Percentiles rank a stretch among this genome's conserved stretches.
Evolutionary conservation across 2,888 invertebrate genomes (phyloP).

Genomic region (Acanthococcus lagerstroemiae): DNA sequence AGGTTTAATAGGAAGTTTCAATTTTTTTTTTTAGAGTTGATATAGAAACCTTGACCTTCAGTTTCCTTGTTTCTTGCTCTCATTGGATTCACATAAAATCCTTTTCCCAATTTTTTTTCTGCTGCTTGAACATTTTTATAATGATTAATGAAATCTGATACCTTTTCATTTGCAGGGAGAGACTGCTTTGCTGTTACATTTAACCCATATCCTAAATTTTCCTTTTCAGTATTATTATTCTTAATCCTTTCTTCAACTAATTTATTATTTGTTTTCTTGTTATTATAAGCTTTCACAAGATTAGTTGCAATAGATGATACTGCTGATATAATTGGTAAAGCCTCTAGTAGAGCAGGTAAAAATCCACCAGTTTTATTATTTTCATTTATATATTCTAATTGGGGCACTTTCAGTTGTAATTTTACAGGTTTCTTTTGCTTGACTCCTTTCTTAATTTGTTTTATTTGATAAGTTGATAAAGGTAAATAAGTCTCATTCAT

Average conservation of each 20-base stretch:
- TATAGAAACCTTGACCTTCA: background rate
- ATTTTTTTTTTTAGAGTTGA: background rate
- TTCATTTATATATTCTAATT: background rate
- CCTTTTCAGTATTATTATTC: background rate
- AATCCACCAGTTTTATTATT: background rate
- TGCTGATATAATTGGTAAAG: background rate
- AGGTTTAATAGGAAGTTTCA: background rate
- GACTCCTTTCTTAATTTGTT: background rate
- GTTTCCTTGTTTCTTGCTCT: background rate
- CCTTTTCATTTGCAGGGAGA: no score
- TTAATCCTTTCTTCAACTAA: background rate
- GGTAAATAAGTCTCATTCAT: background rate
- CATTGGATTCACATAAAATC: background rate
- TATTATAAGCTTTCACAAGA: background rate
- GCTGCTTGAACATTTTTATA: background rate
- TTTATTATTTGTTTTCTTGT: conserved; percentile 1
- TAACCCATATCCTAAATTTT: background rate
- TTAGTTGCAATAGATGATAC: background rate
- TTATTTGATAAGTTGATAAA: conserved; percentile 8
- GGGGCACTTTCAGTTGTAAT: background rate
- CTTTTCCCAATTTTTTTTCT: background rate
- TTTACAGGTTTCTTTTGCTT: background rate
- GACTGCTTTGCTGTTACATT: no score
- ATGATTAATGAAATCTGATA: background rate
- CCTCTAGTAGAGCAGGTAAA: background rate